Evolutionary conservation across 2,797 vertebrate genomes (phyloP).

Genomic region (Chlorospingus flavigularis): DNA sequence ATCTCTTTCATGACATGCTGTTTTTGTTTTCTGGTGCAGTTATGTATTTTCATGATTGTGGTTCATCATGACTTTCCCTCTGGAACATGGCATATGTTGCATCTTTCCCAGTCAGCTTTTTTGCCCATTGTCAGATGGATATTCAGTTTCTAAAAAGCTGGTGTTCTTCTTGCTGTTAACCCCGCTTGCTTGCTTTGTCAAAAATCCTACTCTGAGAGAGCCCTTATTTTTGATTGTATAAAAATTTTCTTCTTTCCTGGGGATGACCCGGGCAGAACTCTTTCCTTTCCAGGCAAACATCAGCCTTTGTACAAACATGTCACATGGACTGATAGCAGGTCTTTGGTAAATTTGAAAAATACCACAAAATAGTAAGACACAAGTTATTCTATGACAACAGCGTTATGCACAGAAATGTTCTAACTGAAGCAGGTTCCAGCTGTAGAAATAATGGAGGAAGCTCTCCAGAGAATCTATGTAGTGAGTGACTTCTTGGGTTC

Average conservation of each 20-base stretch:
- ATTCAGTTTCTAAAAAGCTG: background rate
- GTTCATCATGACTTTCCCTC: background rate
- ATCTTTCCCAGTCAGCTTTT: background rate
- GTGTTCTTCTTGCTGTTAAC: background rate
- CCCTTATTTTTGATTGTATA: background rate
- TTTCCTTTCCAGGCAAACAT: background rate
- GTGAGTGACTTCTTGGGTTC: background rate
- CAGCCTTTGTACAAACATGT: background rate
- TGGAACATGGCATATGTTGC: background rate
- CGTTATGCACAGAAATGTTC: background rate
- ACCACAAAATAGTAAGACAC: background rate
- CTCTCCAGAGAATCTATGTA: background rate
- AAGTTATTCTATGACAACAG: background rate
- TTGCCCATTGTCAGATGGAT: background rate
- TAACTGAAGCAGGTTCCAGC: background rate
- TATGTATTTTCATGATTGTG: background rate
- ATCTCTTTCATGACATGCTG: background rate
- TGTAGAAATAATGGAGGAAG: background rate
- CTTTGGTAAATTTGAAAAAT: background rate
- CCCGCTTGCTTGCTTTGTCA: background rate
- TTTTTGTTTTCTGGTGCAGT: background rate
- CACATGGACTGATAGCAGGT: background rate
- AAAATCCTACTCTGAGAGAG: background rate
- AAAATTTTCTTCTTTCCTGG: background rate
- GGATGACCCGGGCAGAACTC: background rate